A percentile compares a stretch with the other conserved stretches of the same genome.
These are phyloP conservation scores for Pocillopora meandrina DNA, from an alignment of 92 coral and sea anemone species.

Conservation along the genomic window DNA sequence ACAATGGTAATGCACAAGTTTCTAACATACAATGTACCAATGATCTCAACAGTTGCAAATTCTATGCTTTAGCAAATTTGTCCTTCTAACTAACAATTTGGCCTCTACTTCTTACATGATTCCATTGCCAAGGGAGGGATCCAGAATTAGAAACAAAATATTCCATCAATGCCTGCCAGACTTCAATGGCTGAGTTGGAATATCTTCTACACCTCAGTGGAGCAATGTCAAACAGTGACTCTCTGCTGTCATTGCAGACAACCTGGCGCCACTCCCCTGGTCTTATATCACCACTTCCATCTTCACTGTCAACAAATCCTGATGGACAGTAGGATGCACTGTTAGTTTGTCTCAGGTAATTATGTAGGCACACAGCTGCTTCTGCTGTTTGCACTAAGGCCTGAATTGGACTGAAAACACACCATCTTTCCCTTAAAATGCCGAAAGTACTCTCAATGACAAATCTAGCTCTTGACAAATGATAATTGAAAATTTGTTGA, in stretches of 20 bases:
- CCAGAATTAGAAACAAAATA: slow-evolving; percentile 27
- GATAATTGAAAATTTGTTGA: too few relatives aligned
- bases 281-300: slow-evolving; percentile 36
- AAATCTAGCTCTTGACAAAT: too few relatives aligned
- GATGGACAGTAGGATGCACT: slow-evolving; percentile 58
- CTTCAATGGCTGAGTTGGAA: slow-evolving; percentile 28
- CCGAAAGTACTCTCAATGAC: too few relatives aligned
- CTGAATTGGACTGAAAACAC: slow-evolving; percentile 61
- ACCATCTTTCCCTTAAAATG: slow-evolving; percentile 40
- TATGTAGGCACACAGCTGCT: slow-evolving; percentile 74
- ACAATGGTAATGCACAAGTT: too few relatives aligned
- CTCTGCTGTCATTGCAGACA: slow-evolving; percentile 17
- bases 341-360: slow-evolving; percentile 64
- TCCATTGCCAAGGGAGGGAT: slow-evolving; percentile 32
- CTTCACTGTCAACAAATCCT: slow-evolving; percentile 69
- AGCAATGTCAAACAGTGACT: slow-evolving; percentile 32
- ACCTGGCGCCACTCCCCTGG: slow-evolving; percentile 66
- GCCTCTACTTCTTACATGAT: slow-evolving; percentile 18
- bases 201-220: slow-evolving; percentile 51
- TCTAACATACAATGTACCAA: background rate
- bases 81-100: slow-evolving; percentile 1
- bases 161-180: slow-evolving; percentile 23
- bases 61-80: slow-evolving; percentile 2
- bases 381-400: slow-evolving; percentile 73
- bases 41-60: slow-evolving; percentile 6